Evolutionary conservation across 2,797 vertebrate species (phyloP).

Genomic region (Craterocephalus amniculus): DNA sequence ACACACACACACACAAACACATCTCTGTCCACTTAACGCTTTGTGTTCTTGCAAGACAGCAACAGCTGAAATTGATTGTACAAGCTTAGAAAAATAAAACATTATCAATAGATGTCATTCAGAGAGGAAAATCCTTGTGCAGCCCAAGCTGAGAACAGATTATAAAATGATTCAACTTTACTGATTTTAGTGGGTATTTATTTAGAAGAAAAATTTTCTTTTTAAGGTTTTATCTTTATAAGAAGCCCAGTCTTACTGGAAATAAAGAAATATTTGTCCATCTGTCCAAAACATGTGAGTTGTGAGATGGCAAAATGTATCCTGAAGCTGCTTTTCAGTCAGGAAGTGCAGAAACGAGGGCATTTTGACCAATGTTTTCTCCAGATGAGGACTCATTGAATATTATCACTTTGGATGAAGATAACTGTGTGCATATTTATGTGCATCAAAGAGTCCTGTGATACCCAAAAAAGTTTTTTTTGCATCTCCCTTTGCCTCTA

Average conservation of each 20-base stretch:
- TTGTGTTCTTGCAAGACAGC: conserved; percentile 41
- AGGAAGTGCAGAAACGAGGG: neutral
- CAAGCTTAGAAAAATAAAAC: conserved; percentile 46
- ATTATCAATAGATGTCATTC: conserved; percentile 33
- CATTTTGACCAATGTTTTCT: conserved; percentile 8
- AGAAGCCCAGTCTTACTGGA: neutral
- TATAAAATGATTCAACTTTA: conserved; percentile 31
- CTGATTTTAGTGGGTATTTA: conserved; percentile 17
- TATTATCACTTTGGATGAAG: neutral
- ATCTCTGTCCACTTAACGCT: conserved; percentile 28
- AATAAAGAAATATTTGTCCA: neutral
- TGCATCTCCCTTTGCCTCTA: conserved; percentile 7
- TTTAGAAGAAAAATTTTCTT: neutral
- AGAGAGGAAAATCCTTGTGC: conserved; percentile 9
- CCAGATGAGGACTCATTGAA: neutral
- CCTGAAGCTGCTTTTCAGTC: neutral
- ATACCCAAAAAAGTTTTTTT: neutral
- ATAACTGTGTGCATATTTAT: neutral
- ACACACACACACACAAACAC: conserved; percentile 14
- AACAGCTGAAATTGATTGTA: conserved; percentile 37
- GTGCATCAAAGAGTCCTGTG: conserved; percentile 1
- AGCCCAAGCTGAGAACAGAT: conserved; percentile 19
- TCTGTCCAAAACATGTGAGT: neutral
- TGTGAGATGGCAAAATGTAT: neutral
- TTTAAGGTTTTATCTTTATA: neutral